phyloP scores from a whole-genome alignment of 2,888 invertebrate genomes.

The Polylopha cassiicola region DNA sequence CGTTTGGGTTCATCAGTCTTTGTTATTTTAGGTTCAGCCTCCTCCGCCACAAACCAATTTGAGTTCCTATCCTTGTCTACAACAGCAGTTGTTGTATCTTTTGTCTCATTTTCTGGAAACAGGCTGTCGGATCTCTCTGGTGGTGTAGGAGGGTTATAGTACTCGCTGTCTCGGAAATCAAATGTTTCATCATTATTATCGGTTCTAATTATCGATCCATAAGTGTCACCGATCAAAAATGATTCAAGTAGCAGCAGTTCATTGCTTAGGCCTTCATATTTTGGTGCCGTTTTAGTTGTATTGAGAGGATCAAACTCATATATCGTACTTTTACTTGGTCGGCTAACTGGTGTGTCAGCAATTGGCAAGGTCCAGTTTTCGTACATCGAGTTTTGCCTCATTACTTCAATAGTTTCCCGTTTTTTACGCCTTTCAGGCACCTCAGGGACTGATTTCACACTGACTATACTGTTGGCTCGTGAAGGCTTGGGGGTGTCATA shows the following conservation, averaged over 20 bases:
- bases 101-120: slow-evolving; percentile 49
- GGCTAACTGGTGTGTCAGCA: slow-evolving; percentile 24
- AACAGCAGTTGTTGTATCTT: slow-evolving; percentile 30
- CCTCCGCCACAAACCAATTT: slow-evolving; percentile 57
- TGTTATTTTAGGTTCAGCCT: slow-evolving; percentile 31
- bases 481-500: slow-evolving; percentile 63
- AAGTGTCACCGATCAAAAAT: slow-evolving; percentile 82
- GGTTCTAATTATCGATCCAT: slow-evolving; percentile 76
- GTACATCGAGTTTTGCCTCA: slow-evolving; percentile 60
- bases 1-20: slow-evolving; percentile 41
- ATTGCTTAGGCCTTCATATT: slow-evolving; percentile 73
- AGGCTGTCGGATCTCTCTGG: slow-evolving; percentile 82
- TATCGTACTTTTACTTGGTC: slow-evolving; percentile 78
- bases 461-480: slow-evolving; percentile 51
- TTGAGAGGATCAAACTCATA: slow-evolving; percentile 84
- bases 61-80: slow-evolving; percentile 56
- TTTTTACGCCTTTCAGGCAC: slow-evolving; percentile 53
- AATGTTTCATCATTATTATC: slow-evolving; percentile 56
- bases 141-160: slow-evolving; percentile 78
- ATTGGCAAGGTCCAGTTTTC: slow-evolving; percentile 60
- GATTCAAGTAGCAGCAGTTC: slow-evolving; percentile 81
- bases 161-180: slow-evolving; percentile 58
- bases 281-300: slow-evolving; percentile 34
- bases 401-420: slow-evolving; percentile 42
- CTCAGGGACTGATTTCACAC: slow-evolving; percentile 48